A percentile compares a stretch with the other conserved stretches of the same genome.
These are phyloP conservation scores for Lates japonicus DNA, from an alignment of 2,797 vertebrate genomes.

Conservation along the genomic window DNA sequence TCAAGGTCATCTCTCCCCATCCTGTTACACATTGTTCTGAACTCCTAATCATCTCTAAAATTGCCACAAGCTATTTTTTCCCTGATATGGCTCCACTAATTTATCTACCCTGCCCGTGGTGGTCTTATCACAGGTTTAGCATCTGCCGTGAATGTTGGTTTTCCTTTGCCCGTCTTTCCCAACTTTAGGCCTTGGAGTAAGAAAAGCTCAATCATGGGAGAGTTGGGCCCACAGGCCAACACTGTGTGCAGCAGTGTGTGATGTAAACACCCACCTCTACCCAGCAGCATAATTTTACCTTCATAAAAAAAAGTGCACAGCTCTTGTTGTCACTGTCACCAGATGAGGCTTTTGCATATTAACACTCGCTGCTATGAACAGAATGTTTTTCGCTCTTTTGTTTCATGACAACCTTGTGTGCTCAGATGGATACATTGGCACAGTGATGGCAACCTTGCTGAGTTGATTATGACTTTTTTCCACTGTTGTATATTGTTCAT, in stretches of 20 bases:
- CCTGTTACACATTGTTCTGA: constrained; percentile 16
- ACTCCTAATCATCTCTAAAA: constrained; percentile 31
- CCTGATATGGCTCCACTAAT: constrained; percentile 40
- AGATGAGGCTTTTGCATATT: constrained; percentile 43
- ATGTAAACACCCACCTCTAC: constrained; percentile 62
- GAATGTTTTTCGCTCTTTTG: neutral
- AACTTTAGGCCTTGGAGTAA: constrained; percentile 40
- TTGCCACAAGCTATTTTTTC: constrained; percentile 43
- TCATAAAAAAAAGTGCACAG: constrained; percentile 45
- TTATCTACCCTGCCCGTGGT: constrained; percentile 21
- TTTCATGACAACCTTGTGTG: constrained; percentile 40
- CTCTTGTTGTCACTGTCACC: constrained; percentile 37
- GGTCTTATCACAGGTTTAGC: constrained; percentile 56
- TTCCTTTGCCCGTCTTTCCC: constrained; percentile 38
- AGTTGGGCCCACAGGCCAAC: constrained; percentile 51
- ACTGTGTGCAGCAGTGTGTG: constrained; percentile 62
- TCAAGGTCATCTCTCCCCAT: constrained; percentile 49
- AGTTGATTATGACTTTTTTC: constrained; percentile 26
- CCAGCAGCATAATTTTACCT: constrained; percentile 64
- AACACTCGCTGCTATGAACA: constrained; percentile 10
- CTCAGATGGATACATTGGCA: constrained; percentile 44
- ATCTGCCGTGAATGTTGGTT: constrained; percentile 51
- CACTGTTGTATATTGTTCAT: constrained; percentile 21
- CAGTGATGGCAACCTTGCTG: constrained; percentile 27
- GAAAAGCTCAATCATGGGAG: constrained; percentile 43